These are phyloP conservation scores for Galeruca laticollis DNA, from an alignment of 2,888 invertebrate genomes.

Conservation along the genomic window DNA sequence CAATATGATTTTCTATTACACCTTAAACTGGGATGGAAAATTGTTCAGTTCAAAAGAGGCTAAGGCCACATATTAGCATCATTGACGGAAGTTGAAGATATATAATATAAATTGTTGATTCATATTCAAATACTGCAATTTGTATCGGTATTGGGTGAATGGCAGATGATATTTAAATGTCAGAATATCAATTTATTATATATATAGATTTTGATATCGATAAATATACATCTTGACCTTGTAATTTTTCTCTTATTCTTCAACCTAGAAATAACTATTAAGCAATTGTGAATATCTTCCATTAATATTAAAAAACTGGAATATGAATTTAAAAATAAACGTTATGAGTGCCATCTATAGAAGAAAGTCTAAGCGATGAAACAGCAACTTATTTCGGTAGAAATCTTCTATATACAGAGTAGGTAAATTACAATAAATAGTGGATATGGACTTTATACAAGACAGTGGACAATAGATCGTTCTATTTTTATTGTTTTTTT, in stretches of 20 bases:
- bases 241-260: neutral
- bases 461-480: too few relatives aligned
- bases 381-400: too few relatives aligned
- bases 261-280: neutral
- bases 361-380: too few relatives aligned
- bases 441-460: too few relatives aligned
- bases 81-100: neutral
- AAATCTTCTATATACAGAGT: too few relatives aligned
- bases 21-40: neutral
- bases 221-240: neutral
- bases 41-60: slow-evolving; percentile 2
- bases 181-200: slow-evolving; percentile 14
- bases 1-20: neutral
- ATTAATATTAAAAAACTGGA: neutral
- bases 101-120: neutral
- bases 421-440: too few relatives aligned
- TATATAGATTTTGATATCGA: neutral
- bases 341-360: too few relatives aligned
- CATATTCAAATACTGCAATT: neutral
- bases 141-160: neutral
- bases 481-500: too few relatives aligned
- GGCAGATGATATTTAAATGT: slow-evolving; percentile 9
- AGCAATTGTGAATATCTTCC: neutral
- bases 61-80: slow-evolving; percentile 3
- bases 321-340: neutral